Evolutionary conservation across 2,888 invertebrate genomes (phyloP).

Genomic region (Eutolmus rufibarbis): DNA sequence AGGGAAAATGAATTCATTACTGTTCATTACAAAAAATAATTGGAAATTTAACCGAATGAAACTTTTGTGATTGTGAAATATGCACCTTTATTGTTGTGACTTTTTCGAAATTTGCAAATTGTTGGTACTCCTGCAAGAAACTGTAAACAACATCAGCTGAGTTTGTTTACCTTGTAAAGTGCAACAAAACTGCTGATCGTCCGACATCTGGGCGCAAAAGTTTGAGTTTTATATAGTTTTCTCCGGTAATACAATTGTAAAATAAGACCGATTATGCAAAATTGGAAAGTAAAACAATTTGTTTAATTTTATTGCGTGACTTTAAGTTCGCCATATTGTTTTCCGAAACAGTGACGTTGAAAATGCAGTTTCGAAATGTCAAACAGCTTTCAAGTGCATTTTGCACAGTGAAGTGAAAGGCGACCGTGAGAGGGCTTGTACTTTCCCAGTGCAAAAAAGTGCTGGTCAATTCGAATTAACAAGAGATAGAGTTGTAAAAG

Average conservation of each 20-base stretch:
- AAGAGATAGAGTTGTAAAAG: not conserved
- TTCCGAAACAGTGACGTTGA: not conserved
- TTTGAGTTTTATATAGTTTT: not conserved
- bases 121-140: not conserved
- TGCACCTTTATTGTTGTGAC: not conserved
- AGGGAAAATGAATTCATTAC: no score
- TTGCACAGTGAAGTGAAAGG: constrained; percentile 32
- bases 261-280: not conserved
- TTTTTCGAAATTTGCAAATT: not conserved
- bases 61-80: not conserved
- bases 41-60: not conserved
- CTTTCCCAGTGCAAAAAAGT: constrained; percentile 29
- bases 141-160: constrained; percentile 28
- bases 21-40: no score
- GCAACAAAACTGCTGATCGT: not conserved
- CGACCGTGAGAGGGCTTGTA: not conserved
- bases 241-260: not conserved
- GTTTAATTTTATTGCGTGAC: not conserved
- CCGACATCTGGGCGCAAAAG: not conserved
- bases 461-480: not conserved
- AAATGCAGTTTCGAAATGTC: not conserved
- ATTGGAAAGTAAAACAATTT: not conserved
- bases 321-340: not conserved
- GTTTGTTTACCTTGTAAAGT: not conserved
- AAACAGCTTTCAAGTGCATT: constrained; percentile 6